Evolutionary conservation across 2,888 invertebrate species (phyloP).

Genomic region (Fissipunctia ypsillon): DNA sequence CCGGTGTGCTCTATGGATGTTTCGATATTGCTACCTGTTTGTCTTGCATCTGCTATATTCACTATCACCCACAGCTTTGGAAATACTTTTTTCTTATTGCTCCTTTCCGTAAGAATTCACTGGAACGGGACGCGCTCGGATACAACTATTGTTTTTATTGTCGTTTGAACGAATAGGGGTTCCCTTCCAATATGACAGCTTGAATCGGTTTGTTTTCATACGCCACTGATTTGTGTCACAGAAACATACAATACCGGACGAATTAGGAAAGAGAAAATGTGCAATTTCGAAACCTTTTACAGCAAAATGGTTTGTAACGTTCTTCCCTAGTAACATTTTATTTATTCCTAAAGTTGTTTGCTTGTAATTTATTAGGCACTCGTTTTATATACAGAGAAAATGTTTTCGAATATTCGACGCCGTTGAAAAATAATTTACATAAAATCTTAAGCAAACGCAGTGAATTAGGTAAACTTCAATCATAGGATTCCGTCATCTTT

Average conservation of each 20-base stretch:
- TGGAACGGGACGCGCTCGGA: slow-evolving; percentile 72
- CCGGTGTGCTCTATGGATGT: slow-evolving; percentile 77
- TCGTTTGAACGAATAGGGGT: slow-evolving; percentile 71
- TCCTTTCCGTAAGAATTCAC: slow-evolving; percentile 75
- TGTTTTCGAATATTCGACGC: slow-evolving; percentile 69
- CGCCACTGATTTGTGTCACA: slow-evolving; percentile 69
- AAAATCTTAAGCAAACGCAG: slow-evolving; percentile 83
- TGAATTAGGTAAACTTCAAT: slow-evolving; percentile 85
- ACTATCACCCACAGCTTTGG: slow-evolving; percentile 74
- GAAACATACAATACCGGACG: slow-evolving; percentile 58
- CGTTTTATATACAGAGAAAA: slow-evolving; percentile 70
- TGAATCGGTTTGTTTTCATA: slow-evolving; percentile 74
- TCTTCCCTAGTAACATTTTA: slow-evolving; percentile 60
- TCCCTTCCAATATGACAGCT: slow-evolving; percentile 72
- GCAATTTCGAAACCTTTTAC: slow-evolving; percentile 61
- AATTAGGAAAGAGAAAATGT: slow-evolving; percentile 64
- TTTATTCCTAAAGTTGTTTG: slow-evolving; percentile 70
- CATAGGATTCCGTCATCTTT: slow-evolving; percentile 71
- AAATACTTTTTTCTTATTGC: slow-evolving; percentile 79
- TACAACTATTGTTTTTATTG: slow-evolving; percentile 79
- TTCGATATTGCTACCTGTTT: slow-evolving; percentile 85
- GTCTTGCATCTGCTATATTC: slow-evolving; percentile 81
- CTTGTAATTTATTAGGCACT: slow-evolving; percentile 70
- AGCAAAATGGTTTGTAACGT: slow-evolving; percentile 60
- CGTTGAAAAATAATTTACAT: slow-evolving; percentile 80